Conservation (phyloP, 2,888 invertebrate genomes). For the Pollenia labialis region DNA sequence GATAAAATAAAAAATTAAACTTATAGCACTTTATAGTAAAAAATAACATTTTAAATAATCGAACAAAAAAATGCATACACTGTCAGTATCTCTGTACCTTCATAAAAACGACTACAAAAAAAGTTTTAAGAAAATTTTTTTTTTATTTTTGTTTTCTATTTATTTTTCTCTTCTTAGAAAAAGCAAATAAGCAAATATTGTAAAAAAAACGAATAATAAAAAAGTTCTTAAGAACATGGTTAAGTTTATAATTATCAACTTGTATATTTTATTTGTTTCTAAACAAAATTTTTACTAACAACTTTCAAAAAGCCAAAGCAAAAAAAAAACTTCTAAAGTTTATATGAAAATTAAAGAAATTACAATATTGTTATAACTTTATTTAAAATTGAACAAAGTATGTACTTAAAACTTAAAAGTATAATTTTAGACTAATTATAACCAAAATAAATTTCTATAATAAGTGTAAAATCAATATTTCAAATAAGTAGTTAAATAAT, state of each 20-base stretch:
- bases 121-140: slow-evolving; percentile 35
- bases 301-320: no score
- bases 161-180: slow-evolving; percentile 7
- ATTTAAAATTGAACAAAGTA: no score
- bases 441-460: slow-evolving; percentile 11
- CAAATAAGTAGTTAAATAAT: slow-evolving; percentile 40
- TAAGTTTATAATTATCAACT: slow-evolving; percentile 48
- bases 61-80: slow-evolving; percentile 70
- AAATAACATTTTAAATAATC: slow-evolving; percentile 30
- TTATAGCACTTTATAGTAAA: slow-evolving; percentile 49
- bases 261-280: slow-evolving; percentile 31
- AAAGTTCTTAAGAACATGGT: slow-evolving; percentile 61
- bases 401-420: no score
- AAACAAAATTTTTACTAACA: slow-evolving; percentile 37
- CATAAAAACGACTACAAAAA: slow-evolving; percentile 64
- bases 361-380: no score
- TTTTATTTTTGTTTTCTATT: slow-evolving; percentile 11
- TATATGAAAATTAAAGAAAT: slow-evolving; percentile 6
- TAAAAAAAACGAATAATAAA: slow-evolving; percentile 10
- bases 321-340: slow-evolving; percentile 63
- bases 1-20: slow-evolving; percentile 11
- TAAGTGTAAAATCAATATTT: slow-evolving; percentile 21
- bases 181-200: slow-evolving; percentile 20
- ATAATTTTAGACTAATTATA: no score
- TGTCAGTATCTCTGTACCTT: slow-evolving; percentile 82